phyloP scores from a whole-genome alignment of 64 coral and sea anemone species.

The Montipora efflorescens region DNA sequence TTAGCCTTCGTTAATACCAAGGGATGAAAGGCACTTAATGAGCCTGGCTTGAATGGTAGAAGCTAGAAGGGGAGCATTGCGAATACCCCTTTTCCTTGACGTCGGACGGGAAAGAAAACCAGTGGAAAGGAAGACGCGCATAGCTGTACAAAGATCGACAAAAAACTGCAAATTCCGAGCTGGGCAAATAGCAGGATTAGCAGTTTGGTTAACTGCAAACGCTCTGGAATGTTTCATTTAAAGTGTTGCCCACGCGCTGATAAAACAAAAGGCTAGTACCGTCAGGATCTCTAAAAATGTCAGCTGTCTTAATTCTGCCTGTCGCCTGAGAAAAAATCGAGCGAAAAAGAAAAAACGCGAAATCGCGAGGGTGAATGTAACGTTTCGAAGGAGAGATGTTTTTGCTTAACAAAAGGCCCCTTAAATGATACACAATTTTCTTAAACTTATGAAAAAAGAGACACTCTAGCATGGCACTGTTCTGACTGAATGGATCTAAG shows the following conservation, averaged over 20 bases:
- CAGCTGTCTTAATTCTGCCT: slow-evolving; percentile 65
- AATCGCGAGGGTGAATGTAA: slow-evolving; percentile 36
- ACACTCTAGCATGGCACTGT: slow-evolving; percentile 30
- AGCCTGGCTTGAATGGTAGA: slow-evolving; percentile 44
- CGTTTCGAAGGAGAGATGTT: neutral
- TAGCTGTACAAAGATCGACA: slow-evolving; percentile 18
- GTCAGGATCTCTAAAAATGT: neutral
- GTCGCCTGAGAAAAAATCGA: slow-evolving; percentile 46
- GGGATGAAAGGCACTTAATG: neutral
- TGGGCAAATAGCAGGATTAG: slow-evolving; percentile 70
- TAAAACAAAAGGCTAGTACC: neutral
- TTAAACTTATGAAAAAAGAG: slow-evolving; percentile 41
- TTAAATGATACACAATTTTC: neutral
- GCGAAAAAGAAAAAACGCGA: slow-evolving; percentile 26
- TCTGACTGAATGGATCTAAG: slow-evolving; percentile 7
- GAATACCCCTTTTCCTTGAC: neutral
- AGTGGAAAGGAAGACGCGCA: slow-evolving; percentile 14
- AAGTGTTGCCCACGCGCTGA: too few species aligned
- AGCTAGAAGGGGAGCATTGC: slow-evolving; percentile 18
- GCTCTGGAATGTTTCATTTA: too few species aligned
- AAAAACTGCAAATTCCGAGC: slow-evolving; percentile 57
- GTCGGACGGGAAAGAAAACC: slow-evolving; percentile 41
- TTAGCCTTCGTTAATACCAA: slow-evolving; percentile 42
- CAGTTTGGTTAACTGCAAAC: too few species aligned
- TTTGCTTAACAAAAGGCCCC: slow-evolving; percentile 3